Base-by-base conservation (phyloP, 2,888 invertebrate genomes). In the Tricholauxania praeusta region DNA sequence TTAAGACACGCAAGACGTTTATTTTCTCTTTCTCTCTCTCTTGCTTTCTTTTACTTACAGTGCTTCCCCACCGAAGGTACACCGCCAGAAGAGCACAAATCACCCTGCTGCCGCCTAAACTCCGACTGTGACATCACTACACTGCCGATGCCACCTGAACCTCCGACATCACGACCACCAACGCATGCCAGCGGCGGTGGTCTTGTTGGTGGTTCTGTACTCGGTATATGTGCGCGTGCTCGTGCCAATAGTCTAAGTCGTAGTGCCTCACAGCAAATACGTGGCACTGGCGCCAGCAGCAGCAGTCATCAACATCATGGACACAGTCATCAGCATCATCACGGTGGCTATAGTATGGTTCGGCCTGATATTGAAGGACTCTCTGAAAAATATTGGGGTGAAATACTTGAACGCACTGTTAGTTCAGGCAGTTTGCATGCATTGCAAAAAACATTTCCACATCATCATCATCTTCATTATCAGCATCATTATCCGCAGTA, bases 331-430 rank as follows among this genome's bases (percentile, higher is more conserved):
- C 59, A 70, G 22, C 75, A 76, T 71, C 73, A 74, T 53, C 65
- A 49, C 28, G 69, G 71, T 32, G 73, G 67, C 19, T 82, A 79
- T 74, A 72, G 80, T 48, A 78, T 80, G 53, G 81, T 83, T 28
- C 82, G 87, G 76, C 90, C 90, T 67, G 92, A 92, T 81, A 90
- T 91, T 77, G 92, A 92, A 81, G 91, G 92, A 0, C 88, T 92
- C 0, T 91, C 92, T 19, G 92, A 92, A 85, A 92, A 92, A 84
- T 92, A 92, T 82, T 92, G 92, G 92, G 92, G 92, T 32, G 94
- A 94, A 88, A 94, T 94, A 80, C 88, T 94, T 78, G 94, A 94
- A 84, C 89, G 94, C 10, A 93, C 94, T 1, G 91, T 94, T 12
- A 93, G 93, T 60, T 93, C 93, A 1, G 92, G 90, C 72, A 94